These are phyloP conservation scores for Ammodytes marinus DNA, from an alignment of 2,113 vertebrate species.

Conservation along the genomic window DNA sequence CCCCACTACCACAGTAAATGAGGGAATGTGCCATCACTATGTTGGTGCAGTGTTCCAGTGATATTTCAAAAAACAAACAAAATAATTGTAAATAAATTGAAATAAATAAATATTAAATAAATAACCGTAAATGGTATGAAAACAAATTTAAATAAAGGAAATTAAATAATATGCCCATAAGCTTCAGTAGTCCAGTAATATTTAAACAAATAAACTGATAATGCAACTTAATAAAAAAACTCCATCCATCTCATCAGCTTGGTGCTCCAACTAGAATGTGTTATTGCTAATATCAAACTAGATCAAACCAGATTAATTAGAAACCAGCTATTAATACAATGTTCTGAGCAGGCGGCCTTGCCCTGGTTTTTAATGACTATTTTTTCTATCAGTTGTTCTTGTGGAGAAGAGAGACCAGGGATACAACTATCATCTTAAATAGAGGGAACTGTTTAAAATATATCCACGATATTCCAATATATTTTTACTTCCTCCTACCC, in stretches of 20 bases:
- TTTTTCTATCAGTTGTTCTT: conserved; percentile 21
- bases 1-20: too few species aligned
- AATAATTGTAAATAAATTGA: too few species aligned
- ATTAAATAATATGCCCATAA: not conserved
- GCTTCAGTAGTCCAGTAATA: not conserved
- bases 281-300: conserved; percentile 13
- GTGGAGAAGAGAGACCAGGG: not conserved
- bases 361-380: conserved; percentile 43
- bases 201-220: conserved; percentile 1
- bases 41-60: not conserved
- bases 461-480: too few species aligned
- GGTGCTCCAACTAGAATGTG: not conserved
- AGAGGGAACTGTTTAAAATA: not conserved
- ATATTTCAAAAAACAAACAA: too few species aligned
- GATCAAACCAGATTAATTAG: conserved; percentile 15
- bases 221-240: not conserved
- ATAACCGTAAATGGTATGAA: too few species aligned
- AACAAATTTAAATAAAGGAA: too few species aligned
- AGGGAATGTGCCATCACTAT: not conserved
- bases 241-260: conserved; percentile 4
- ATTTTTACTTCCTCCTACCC: too few species aligned
- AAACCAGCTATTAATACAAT: conserved; percentile 13
- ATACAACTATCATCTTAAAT: not conserved
- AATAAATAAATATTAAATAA: too few species aligned
- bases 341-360: conserved; percentile 6